Evolutionary conservation across 2,888 invertebrate species (phyloP).

Genomic region (Zhuqinia jingwanae): DNA sequence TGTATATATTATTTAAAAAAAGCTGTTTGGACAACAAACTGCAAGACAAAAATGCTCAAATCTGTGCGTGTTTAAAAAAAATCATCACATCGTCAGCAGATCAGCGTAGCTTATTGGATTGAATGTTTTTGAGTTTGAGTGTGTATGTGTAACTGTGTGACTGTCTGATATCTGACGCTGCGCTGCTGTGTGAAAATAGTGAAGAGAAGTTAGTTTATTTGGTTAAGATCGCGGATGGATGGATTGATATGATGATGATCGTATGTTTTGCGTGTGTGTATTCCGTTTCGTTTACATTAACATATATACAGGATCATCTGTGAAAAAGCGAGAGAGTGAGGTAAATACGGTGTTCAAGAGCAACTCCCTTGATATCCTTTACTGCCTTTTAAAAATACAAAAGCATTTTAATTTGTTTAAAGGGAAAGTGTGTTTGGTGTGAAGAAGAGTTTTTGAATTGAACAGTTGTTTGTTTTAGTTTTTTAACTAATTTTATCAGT

Average conservation of each 20-base stretch:
- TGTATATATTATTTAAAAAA: too few relatives aligned
- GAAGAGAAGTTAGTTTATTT: constrained; percentile 8
- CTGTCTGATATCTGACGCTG: neutral
- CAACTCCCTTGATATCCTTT: constrained; percentile 52
- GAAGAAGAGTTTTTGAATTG: too few relatives aligned
- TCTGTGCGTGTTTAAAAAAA: neutral
- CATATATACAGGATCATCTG: constrained; percentile 69
- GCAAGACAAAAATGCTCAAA: too few relatives aligned
- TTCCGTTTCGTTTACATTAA: constrained; percentile 56
- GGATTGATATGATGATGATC: constrained; percentile 21
- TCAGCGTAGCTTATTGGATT: neutral
- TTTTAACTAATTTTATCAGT: too few relatives aligned
- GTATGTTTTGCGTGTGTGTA: neutral
- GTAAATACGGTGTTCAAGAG: constrained; percentile 16
- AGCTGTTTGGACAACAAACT: too few relatives aligned
- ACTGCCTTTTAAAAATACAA: neutral
- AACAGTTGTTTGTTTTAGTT: too few relatives aligned
- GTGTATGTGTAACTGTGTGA: neutral
- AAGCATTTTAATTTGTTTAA: neutral
- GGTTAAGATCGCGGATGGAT: constrained; percentile 25
- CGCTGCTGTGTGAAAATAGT: neutral
- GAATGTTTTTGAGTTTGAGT: too few relatives aligned
- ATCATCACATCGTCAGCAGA: neutral
- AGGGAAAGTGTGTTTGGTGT: constrained; percentile 5
- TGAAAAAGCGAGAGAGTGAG: constrained; percentile 26